Evolutionary conservation across 2,888 invertebrate genomes (phyloP), one percentile per base, ranked within the genome.

Genomic region (Octonoba sinensis): DNA sequence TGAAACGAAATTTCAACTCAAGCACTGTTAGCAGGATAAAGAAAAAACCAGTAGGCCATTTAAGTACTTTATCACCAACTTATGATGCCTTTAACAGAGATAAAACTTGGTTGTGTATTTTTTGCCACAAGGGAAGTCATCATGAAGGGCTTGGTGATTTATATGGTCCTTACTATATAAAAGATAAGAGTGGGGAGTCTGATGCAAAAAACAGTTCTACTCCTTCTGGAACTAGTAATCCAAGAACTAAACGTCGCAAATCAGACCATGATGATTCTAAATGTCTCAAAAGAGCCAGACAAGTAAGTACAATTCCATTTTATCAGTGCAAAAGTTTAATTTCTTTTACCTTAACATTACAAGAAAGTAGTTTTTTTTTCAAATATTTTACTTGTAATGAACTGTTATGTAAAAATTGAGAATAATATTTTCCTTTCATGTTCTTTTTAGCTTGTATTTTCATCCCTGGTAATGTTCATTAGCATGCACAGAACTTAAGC

Each of bases 41-140:
- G 65, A 84, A 76, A 54, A 75, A 71, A 57, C 77, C 36, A 15
- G 76, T 83, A 0, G 82, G 76, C 22, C 84, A 76, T 57, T 69
- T 75, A 27, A 84, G 83, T 67, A 84, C 84, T 65, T 77, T 84
- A 60, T 85, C 85, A 44, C 84, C 85, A 4, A 78, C 66, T 59
- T 95, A 95, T 88, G 95, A 95, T 88, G 94, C 95, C 3, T 93
- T 93, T 86, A 95, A 94, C 59, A 92, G 93, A 16, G 95, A 96
- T 88, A 91, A 92, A 12, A 92, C 93, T 64, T 97, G 96, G 96
- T 92, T 94, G 84, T 97, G 97, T 90, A 94, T 93, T 16, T 95
- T 97, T 88, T 97, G 97, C 89, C 94, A 94, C 87, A 91, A 93
- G 78, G 94, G 95, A 0, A 93, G 94, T 2, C 93, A 94, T 89